Conservation (phyloP, 2,113 vertebrate species). For the Scophthalmus maximus region DNA sequence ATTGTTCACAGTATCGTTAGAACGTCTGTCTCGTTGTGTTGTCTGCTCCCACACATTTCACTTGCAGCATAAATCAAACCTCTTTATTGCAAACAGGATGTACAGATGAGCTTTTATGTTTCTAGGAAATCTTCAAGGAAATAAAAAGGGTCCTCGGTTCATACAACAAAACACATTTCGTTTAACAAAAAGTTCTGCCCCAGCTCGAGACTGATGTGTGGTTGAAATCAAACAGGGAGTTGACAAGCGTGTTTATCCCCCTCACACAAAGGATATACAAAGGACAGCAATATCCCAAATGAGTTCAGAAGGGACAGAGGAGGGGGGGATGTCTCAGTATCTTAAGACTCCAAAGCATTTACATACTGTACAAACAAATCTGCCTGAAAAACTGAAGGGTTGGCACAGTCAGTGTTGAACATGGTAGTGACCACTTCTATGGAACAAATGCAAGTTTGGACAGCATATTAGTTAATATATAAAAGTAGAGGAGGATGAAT, state of each 20-base stretch:
- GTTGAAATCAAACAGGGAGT: constrained; percentile 49
- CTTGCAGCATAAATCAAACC: constrained; percentile 36
- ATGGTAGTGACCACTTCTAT: constrained; percentile 65
- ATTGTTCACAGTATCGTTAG: constrained; percentile 86
- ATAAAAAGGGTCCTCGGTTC: constrained; percentile 81
- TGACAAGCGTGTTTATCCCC: constrained; percentile 44
- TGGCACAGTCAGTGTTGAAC: constrained; percentile 81
- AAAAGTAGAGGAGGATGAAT: constrained; percentile 57
- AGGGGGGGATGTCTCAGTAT: constrained; percentile 49
- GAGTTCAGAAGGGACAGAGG: constrained; percentile 36
- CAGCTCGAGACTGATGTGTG: constrained; percentile 47
- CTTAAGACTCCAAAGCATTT: constrained; percentile 75
- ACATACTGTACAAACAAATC: constrained; percentile 74
- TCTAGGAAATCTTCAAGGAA: constrained; percentile 86
- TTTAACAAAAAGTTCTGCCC: constrained; percentile 28
- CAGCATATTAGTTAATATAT: constrained; percentile 78
- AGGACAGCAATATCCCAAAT: constrained; percentile 45
- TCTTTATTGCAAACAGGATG: constrained; percentile 53
- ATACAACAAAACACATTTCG: constrained; percentile 70
- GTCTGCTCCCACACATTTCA: constrained; percentile 54
- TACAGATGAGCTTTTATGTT: constrained; percentile 64
- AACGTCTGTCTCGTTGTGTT: constrained; percentile 41
- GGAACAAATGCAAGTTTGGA: constrained; percentile 75
- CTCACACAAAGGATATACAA: constrained; percentile 60
- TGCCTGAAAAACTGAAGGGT: constrained; percentile 72